Evolutionary conservation across 2,113 vertebrate species (phyloP), one percentile per base, ranked within the genome.

Genomic region (Castor canadensis): DNA sequence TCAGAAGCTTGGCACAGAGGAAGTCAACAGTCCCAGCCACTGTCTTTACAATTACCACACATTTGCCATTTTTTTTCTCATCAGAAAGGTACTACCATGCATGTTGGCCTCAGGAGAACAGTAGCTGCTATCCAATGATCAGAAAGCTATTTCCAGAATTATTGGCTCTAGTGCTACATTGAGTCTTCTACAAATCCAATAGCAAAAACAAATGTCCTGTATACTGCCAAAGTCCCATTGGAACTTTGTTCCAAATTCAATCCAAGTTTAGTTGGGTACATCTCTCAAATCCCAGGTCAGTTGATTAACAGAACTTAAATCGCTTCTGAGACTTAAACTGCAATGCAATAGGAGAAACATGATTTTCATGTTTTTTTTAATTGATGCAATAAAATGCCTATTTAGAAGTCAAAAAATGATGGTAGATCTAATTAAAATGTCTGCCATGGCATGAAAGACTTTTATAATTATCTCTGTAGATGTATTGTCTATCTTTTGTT

Each of bases 201-300:
- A 95, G 8, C n/a, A 86, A 77, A 93, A 94, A 32, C 67, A 86
- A 91, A 91, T 92, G 11, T 4, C 80, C 75, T 60, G 13, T 4
- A 43, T 24, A 49, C 35, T 71, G 60, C 43, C 83, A 89, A 86
- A 93, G 49, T 24, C 28, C 60, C 66, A 77, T 2, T 67, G 54
- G 56, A 81, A 73, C 4, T 54, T 67, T 28, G 15, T 95, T 93
- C 26, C 62, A 96, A 95, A 83, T 83, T 91, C 60, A 86, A 40
- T 60, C 32, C 26, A 82, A 72, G 32, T 82, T 96, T 38, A 79
- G 30, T 3, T 20, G 24, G 24, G 10, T 43, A 58, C 9, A 56
- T 43, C 30, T 62, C 7, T 91, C n/a, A 73, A 83, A 49, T 79
- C 32, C 47, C 67, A 83, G 11, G 47, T 93, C 35, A 77, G 10